Conservation (phyloP, 2,113 vertebrate species). For the Boulengeromyrus knoepffleri region DNA sequence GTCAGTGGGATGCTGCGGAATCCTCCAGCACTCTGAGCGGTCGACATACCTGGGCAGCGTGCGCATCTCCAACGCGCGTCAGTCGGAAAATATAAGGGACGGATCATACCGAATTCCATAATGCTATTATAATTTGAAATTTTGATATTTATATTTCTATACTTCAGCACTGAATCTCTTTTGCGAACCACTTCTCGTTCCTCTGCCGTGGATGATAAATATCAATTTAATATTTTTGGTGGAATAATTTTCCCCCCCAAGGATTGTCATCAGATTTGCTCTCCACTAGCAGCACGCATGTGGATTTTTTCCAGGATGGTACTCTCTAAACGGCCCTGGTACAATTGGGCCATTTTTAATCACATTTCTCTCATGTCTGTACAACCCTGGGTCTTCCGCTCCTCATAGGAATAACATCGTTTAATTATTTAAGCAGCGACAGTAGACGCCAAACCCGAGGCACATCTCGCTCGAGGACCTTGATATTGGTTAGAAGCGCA, state of each 20-base stretch:
- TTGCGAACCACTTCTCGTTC: neutral
- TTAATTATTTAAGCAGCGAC: constrained; percentile 23
- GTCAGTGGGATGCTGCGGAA: constrained; percentile 43
- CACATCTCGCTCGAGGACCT: constrained; percentile 52
- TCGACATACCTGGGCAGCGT: constrained; percentile 45
- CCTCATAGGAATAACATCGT: constrained; percentile 48
- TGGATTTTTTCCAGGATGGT: constrained; percentile 64
- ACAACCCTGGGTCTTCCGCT: constrained; percentile 54
- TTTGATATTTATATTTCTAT: constrained; percentile 20
- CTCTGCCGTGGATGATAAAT: constrained; percentile 41
- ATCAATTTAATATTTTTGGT: constrained; percentile 30
- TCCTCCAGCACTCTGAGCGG: constrained; percentile 33
- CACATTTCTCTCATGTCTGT: constrained; percentile 46
- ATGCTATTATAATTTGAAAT: constrained; percentile 23
- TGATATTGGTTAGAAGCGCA: constrained; percentile 65
- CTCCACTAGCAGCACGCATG: constrained; percentile 46
- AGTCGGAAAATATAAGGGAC: constrained; percentile 38
- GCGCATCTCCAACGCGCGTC: constrained; percentile 27
- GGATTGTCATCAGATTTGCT: constrained; percentile 46
- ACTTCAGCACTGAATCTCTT: neutral
- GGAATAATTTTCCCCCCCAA: constrained; percentile 42
- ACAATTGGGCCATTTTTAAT: constrained; percentile 59
- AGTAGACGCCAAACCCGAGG: constrained; percentile 31
- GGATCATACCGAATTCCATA: constrained; percentile 39
- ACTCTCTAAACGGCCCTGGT: constrained; percentile 62